Percentiles rank a stretch among this genome's conserved stretches.
Conservation (phyloP, 2,888 invertebrate species). For the Drosophila setosimentum region DNA sequence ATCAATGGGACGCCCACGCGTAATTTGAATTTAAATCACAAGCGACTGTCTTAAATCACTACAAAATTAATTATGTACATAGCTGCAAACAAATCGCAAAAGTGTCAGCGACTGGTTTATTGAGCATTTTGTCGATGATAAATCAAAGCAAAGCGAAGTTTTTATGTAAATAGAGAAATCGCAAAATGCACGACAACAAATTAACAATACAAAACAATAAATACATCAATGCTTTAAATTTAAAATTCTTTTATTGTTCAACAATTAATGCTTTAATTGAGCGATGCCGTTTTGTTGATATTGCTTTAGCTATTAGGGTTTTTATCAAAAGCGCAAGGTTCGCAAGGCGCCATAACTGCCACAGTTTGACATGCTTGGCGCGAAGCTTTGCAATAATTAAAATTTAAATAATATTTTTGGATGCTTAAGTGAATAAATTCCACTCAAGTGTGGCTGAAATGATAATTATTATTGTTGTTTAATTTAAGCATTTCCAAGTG, state of each 20-base stretch:
- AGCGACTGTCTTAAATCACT: constrained; percentile 36
- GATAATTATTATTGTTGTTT: constrained; percentile 16
- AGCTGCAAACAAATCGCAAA: constrained; percentile 13
- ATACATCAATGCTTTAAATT: constrained; percentile 40
- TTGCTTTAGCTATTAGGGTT: constrained; percentile 7
- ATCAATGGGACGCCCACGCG: constrained; percentile 44
- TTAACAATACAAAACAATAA: constrained; percentile 37
- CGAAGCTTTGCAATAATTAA: constrained; percentile 2
- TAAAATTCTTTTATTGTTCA: constrained; percentile 7
- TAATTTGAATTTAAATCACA: constrained; percentile 47
- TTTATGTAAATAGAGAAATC: constrained; percentile 34
- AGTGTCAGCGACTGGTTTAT: constrained; percentile 42
- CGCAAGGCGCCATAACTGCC: constrained; percentile 9
- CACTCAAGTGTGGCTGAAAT: constrained; percentile 11
- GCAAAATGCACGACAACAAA: constrained; percentile 21
- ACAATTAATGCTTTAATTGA: neutral
- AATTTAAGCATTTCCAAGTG: constrained; percentile 9
- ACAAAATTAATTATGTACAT: constrained; percentile 52
- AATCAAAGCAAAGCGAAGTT: constrained; percentile 31
- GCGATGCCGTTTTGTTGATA: neutral
- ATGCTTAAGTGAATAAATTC: constrained; percentile 12
- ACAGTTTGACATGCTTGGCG: constrained; percentile 8
- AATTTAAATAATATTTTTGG: constrained; percentile 3
- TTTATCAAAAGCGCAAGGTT: constrained; percentile 25
- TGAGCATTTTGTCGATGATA: constrained; percentile 13